These are phyloP conservation scores for Nebria salina DNA, from an alignment of 2,888 invertebrate genomes.

Conservation along the genomic window DNA sequence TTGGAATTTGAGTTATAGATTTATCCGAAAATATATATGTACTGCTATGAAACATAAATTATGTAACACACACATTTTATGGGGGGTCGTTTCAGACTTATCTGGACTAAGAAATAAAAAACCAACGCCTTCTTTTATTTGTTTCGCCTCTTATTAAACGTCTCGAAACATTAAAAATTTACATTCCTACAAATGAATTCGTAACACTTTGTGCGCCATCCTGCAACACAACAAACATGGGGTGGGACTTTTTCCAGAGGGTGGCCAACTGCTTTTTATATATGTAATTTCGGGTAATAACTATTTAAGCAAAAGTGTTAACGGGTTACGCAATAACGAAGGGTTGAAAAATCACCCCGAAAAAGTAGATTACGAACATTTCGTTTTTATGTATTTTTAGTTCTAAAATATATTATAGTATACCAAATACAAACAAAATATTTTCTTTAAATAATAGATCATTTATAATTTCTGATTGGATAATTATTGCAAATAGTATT, in stretches of 20 bases:
- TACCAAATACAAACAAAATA: no score
- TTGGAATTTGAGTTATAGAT: no score
- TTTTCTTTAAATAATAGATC: no score
- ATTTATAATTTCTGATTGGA: no score
- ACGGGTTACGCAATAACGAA: background rate
- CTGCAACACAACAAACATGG: background rate
- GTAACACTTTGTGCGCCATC: background rate
- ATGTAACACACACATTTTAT: background rate
- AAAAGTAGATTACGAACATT: no score
- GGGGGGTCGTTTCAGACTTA: background rate
- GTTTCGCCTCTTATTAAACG: background rate
- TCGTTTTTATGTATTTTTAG: no score
- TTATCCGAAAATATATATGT: background rate
- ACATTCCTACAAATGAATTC: background rate
- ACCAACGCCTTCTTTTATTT: background rate
- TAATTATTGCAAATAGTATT: no score
- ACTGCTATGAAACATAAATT: background rate
- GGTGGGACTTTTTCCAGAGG: background rate
- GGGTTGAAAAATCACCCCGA: no score
- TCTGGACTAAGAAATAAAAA: background rate
- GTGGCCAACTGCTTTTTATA: slow-evolving; percentile 22
- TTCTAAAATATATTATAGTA: no score
- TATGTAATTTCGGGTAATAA: slow-evolving; percentile 31
- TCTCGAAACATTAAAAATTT: background rate
- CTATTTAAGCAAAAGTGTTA: slow-evolving; percentile 30